phyloP scores from a whole-genome alignment of 2,888 invertebrate species.

The Agonopterix heracliana region DNA sequence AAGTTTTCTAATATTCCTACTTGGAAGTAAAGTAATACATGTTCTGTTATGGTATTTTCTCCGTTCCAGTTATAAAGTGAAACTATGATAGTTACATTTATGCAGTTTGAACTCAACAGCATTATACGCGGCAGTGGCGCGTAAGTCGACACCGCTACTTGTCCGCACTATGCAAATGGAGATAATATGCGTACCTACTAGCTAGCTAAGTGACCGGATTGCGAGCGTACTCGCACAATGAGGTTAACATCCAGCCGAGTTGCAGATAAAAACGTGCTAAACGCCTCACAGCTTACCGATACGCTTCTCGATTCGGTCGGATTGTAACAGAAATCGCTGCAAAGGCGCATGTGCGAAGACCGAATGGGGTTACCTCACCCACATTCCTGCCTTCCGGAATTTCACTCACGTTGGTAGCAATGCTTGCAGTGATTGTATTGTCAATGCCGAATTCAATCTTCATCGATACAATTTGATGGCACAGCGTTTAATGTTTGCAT shows the following conservation, averaged over 20 bases:
- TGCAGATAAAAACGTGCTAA: conserved; percentile 39
- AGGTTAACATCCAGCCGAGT: conserved; percentile 15
- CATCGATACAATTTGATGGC: background rate
- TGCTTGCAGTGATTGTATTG: conserved; percentile 45
- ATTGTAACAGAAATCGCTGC: conserved; percentile 58
- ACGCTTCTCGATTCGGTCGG: conserved; percentile 45
- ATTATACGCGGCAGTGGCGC: conserved; percentile 47
- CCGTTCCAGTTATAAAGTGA: conserved; percentile 13
- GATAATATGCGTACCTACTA: conserved; percentile 63
- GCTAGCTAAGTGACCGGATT: conserved; percentile 72
- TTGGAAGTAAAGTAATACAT: too few relatives aligned
- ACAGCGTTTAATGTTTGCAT: background rate
- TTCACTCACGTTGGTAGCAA: conserved; percentile 58
- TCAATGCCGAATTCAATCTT: conserved; percentile 24
- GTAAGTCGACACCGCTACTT: conserved; percentile 64
- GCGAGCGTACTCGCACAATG: conserved; percentile 24
- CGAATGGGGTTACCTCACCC: conserved; percentile 68
- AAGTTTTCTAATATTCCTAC: too few relatives aligned
- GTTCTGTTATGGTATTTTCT: too few relatives aligned
- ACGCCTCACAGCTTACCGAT: conserved; percentile 30
- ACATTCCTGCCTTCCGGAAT: conserved; percentile 71
- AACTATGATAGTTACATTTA: conserved; percentile 30
- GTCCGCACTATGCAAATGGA: conserved; percentile 69
- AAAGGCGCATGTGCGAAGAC: conserved; percentile 63
- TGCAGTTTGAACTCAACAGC: conserved; percentile 36